phyloP scores from a whole-genome alignment of 92 coral and sea anemone species.

The Porites divaricata region DNA sequence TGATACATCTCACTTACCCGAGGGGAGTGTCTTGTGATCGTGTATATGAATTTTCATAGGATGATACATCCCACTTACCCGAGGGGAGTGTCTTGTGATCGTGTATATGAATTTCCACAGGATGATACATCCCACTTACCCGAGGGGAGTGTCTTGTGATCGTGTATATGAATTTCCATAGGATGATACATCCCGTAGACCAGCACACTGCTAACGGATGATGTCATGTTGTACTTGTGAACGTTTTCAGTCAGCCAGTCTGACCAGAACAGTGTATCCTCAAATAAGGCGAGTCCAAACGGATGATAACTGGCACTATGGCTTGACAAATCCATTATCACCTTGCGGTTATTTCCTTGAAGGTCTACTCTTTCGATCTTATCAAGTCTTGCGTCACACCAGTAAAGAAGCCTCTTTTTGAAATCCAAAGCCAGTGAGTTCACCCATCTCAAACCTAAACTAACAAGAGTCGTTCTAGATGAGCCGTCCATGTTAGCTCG shows the following conservation, averaged over 20 bases:
- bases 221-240: constrained; percentile 46
- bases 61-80: too few relatives aligned
- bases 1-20: too few relatives aligned
- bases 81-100: neutral
- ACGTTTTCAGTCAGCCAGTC: constrained; percentile 42
- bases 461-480: constrained; percentile 27
- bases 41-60: too few relatives aligned
- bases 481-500: constrained; percentile 68
- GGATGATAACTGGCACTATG: neutral
- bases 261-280: constrained; percentile 60
- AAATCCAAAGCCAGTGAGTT: constrained; percentile 56
- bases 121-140: neutral
- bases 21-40: too few relatives aligned
- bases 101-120: neutral
- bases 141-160: neutral
- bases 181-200: constrained; percentile 16
- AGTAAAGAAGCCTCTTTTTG: constrained; percentile 46
- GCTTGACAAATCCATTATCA: constrained; percentile 21
- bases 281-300: constrained; percentile 24
- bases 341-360: constrained; percentile 52
- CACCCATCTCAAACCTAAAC: constrained; percentile 34
- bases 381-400: constrained; percentile 52
- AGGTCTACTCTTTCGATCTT: constrained; percentile 61
- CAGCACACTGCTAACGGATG: neutral
- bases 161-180: constrained; percentile 3